Base-by-base conservation (phyloP, 2,888 invertebrate genomes). In the Omphaloscelis lunosa region DNA sequence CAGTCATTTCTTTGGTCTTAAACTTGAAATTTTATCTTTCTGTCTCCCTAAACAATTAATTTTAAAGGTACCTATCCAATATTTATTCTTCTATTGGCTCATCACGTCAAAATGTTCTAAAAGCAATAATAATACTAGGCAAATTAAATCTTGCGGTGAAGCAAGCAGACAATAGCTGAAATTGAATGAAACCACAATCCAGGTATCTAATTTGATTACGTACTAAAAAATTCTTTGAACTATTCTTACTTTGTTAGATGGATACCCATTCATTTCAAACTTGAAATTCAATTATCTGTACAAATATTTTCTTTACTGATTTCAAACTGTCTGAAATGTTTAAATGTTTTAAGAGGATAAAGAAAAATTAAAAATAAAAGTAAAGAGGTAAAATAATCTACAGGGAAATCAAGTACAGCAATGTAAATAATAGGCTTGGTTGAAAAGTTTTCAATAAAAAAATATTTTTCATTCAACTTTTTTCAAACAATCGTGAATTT, bases 101-200 rank as follows among this genome's bases (percentile, higher is more conserved):
- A 12, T 59, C 41, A 27, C 41, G n/a, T 27, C 59, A 63, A 65
- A 74, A 68, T 61, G 8, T 45, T 83, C 53, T n/a, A 15, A 63
- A 63, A 41, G 34, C 56, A 67, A 72, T 56, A 71, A 41, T 70
- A 51, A 62, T 67, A 51, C 7, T 39, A 45, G 53, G 45, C 51
- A 45, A 65, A 83, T 75, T 72, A 69, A 75, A 72, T 69, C 20
- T 29, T 34, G 41, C 12, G 71, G 68, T 39, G 7, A 75, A 27
- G 53, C 53, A 75, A 20, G 34, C 75, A 75, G 56, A 83, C 74
- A 75, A 82, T 74, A 58, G 68, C 45, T 68, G 48, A 59, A 82
- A 83, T 83, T 72, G 45, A 72, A 83, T 70, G 7, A 59, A 72
- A 62, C 84, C 84, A 48, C 73, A 80, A 27, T 5, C 11, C 23